Evolutionary conservation across 2,113 vertebrate species (phyloP).

Genomic region (Axis porcinus): DNA sequence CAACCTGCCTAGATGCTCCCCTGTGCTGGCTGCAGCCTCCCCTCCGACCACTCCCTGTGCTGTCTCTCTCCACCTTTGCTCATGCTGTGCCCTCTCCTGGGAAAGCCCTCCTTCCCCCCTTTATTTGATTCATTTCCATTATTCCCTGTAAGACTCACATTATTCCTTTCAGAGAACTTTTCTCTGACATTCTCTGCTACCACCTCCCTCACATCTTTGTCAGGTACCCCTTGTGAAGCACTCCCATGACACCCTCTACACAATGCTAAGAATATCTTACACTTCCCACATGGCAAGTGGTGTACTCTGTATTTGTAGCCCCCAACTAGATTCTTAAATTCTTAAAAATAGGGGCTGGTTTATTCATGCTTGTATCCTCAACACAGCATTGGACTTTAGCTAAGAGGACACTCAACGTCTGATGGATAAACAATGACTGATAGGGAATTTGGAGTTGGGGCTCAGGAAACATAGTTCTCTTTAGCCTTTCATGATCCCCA

Average conservation of each 20-base stretch:
- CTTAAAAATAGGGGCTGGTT: slow-evolving; percentile 4
- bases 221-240: neutral
- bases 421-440: slow-evolving; percentile 7
- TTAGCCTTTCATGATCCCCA: neutral
- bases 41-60: neutral
- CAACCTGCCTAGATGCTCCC: neutral
- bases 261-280: neutral
- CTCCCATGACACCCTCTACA: neutral
- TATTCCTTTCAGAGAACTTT: neutral
- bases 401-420: slow-evolving; percentile 12
- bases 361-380: neutral
- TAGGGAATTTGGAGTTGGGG: slow-evolving; percentile 8
- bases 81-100: neutral
- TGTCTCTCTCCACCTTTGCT: neutral
- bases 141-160: neutral
- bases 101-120: neutral
- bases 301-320: neutral
- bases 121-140: neutral
- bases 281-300: neutral
- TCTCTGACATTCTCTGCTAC: neutral
- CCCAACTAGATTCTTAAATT: neutral
- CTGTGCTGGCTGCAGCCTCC: neutral
- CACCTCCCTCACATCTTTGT: neutral
- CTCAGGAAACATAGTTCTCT: slow-evolving; percentile 12
- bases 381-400: slow-evolving; percentile 10